A percentile compares a stretch with the other conserved stretches of the same genome.
These are phyloP conservation scores for Morone saxatilis DNA, from an alignment of 2,113 vertebrate species.

Conservation along the genomic window DNA sequence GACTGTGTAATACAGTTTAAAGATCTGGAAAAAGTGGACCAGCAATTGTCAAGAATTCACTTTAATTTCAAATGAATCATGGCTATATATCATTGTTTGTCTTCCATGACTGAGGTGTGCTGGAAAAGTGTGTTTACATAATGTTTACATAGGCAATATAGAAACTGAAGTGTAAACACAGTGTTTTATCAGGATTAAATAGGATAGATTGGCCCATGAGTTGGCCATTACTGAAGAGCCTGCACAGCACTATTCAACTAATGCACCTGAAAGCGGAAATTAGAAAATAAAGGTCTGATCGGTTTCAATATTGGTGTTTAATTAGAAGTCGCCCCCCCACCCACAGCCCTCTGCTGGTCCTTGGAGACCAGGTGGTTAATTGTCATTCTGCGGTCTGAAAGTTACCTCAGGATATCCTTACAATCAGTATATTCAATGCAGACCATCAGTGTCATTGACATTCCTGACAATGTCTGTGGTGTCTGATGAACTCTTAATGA, in stretches of 20 bases:
- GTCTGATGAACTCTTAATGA: slow-evolving; percentile 42
- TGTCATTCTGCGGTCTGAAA: slow-evolving; percentile 28
- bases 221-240: slow-evolving; percentile 71
- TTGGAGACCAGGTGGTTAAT: neutral
- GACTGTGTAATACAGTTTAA: neutral
- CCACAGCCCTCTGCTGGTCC: neutral
- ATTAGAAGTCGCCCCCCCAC: slow-evolving; percentile 26
- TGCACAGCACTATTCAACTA: slow-evolving; percentile 72
- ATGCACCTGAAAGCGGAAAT: slow-evolving; percentile 44
- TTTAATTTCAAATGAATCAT: neutral
- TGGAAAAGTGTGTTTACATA: slow-evolving; percentile 36
- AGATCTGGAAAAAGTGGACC: too few relatives aligned
- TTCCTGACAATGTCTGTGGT: slow-evolving; percentile 10
- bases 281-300: slow-evolving; percentile 52
- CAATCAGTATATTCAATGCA: slow-evolving; percentile 20
- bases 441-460: slow-evolving; percentile 15
- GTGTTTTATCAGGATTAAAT: slow-evolving; percentile 66
- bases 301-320: slow-evolving; percentile 52
- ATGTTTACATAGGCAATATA: slow-evolving; percentile 50
- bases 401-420: neutral
- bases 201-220: slow-evolving; percentile 74
- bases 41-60: too few relatives aligned
- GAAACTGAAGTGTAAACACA: slow-evolving; percentile 51
- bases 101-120: neutral
- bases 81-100: neutral